phyloP scores from a whole-genome alignment of 1,140 invertebrate genomes.

The Bilobella aurantiaca region DNA sequence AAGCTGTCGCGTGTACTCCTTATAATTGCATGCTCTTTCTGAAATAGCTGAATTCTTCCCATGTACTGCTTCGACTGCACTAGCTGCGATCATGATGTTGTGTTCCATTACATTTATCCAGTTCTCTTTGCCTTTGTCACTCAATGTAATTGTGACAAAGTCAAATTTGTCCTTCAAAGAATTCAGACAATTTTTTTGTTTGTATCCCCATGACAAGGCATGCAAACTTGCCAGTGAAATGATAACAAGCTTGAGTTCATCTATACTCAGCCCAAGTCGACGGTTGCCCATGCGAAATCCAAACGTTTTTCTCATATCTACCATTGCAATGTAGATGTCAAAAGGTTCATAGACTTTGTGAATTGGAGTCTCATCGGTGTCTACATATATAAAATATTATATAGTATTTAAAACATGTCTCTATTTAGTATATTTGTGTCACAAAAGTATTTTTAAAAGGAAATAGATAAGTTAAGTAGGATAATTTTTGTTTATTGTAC shows the following conservation, averaged over 20 bases:
- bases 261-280: not conserved
- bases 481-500: not conserved
- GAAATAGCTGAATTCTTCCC: too few relatives aligned
- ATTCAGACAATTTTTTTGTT: not conserved
- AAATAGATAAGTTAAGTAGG: not conserved
- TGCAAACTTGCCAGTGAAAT: slow-evolving; percentile 3
- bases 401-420: too few relatives aligned
- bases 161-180: not conserved
- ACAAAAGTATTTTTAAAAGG: not conserved
- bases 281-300: not conserved
- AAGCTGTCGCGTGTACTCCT: too few relatives aligned
- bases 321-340: slow-evolving; percentile 6
- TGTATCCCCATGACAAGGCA: slow-evolving; percentile 5
- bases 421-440: too few relatives aligned
- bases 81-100: too few relatives aligned
- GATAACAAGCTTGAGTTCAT: not conserved
- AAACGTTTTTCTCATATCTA: not conserved
- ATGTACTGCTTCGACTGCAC: too few relatives aligned
- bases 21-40: too few relatives aligned
- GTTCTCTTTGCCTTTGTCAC: not conserved
- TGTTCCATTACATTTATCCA: not conserved
- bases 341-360: not conserved
- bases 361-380: not conserved
- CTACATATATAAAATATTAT: not conserved
- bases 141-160: not conserved